These are phyloP conservation scores for Drosophila lacertosa DNA, from an alignment of 1,140 invertebrate genomes.

Conservation along the genomic window DNA sequence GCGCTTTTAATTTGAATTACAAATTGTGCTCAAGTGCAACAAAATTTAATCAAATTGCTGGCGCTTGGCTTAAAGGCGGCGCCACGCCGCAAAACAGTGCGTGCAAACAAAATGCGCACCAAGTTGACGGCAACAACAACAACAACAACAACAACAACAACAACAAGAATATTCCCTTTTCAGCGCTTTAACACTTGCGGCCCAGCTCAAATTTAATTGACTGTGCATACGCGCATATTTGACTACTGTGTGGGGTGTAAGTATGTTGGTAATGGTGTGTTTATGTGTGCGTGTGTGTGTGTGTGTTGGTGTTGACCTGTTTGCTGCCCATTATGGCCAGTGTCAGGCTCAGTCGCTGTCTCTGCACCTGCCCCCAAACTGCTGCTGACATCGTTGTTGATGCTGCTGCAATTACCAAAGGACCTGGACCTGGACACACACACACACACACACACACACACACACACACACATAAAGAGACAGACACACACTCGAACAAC, in stretches of 20 bases:
- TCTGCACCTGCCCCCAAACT: constrained; percentile 17
- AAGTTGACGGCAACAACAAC: not conserved
- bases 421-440: constrained; percentile 10
- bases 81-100: constrained; percentile 6
- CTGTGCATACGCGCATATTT: constrained; percentile 45
- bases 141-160: not conserved
- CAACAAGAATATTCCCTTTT: constrained; percentile 15
- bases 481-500: too few relatives aligned
- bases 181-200: constrained; percentile 67
- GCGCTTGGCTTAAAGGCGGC: constrained; percentile 58
- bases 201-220: constrained; percentile 78
- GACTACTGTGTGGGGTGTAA: too few relatives aligned
- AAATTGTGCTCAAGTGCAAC: constrained; percentile 70
- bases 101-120: too few relatives aligned
- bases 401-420: constrained; percentile 80
- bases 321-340: constrained; percentile 71
- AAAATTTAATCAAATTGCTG: constrained; percentile 75
- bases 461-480: not conserved
- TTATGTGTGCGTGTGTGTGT: constrained; percentile 7
- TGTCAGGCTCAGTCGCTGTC: constrained; percentile 19
- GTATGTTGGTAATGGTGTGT: too few relatives aligned
- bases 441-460: too few relatives aligned
- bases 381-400: constrained; percentile 51
- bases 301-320: constrained; percentile 64
- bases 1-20: constrained; percentile 82